Percentiles rank a stretch among this genome's conserved stretches.
These are phyloP conservation scores for Cheilosia variabilis DNA, from an alignment of 2,888 invertebrate genomes.

Conservation along the genomic window DNA sequence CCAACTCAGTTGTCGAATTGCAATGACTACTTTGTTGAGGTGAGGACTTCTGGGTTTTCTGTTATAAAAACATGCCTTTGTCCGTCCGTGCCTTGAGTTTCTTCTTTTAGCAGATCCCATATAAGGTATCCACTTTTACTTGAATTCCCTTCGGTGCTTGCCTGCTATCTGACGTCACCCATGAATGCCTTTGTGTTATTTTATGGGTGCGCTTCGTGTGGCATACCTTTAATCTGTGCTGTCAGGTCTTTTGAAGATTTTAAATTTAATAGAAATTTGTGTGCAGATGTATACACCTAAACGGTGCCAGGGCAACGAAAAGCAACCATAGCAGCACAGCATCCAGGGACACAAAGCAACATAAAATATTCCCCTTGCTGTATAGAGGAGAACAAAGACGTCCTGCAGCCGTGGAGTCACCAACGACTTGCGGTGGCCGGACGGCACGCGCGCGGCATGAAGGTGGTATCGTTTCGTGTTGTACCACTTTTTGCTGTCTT, in stretches of 20 bases:
- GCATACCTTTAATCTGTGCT: constrained; percentile 65
- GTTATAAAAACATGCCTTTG: constrained; percentile 40
- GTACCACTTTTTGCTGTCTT: constrained; percentile 30
- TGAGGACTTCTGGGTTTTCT: constrained; percentile 29
- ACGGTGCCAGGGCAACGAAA: constrained; percentile 17
- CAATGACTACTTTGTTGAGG: constrained; percentile 10
- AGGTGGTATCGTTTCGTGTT: neutral
- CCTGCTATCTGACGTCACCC: neutral
- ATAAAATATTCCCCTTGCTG: constrained; percentile 49
- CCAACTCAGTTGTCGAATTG: constrained; percentile 23
- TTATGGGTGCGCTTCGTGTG: constrained; percentile 47
- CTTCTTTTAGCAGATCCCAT: neutral
- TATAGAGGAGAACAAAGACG: constrained; percentile 44
- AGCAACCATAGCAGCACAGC: constrained; percentile 20
- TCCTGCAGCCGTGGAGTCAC: constrained; percentile 33
- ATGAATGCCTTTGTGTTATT: constrained; percentile 49
- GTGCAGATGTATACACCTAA: constrained; percentile 9
- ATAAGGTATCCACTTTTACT: constrained; percentile 17
- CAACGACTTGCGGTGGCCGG: constrained; percentile 1
- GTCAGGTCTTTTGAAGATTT: constrained; percentile 65
- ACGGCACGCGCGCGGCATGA: neutral
- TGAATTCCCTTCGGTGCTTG: constrained; percentile 20
- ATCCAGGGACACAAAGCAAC: constrained; percentile 52
- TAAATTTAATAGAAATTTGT: constrained; percentile 66
- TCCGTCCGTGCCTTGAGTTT: neutral